A percentile compares a stretch with the other conserved stretches of the same genome.
phyloP scores from a whole-genome alignment of 1,140 invertebrate genomes.

The Triops cancriformis region DNA sequence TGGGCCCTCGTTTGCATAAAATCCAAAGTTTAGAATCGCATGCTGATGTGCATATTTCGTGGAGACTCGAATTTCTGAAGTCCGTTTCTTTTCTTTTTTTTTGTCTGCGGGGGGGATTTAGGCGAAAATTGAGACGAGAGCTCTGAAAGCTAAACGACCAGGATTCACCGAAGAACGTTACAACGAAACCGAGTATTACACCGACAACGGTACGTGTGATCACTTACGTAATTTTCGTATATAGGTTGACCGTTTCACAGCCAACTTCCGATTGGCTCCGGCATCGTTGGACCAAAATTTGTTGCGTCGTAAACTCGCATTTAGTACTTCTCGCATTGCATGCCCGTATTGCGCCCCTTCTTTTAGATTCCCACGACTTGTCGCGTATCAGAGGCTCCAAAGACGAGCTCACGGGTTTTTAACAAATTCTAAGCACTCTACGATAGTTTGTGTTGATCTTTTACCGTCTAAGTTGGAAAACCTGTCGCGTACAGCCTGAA shows the following conservation, averaged over 20 bases:
- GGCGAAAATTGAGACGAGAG: slow-evolving; percentile 88
- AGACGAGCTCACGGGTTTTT: background rate
- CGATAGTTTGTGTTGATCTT: background rate
- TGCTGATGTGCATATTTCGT: background rate
- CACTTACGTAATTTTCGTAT: background rate
- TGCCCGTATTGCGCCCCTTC: background rate
- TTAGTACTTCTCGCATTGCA: background rate
- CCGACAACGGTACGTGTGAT: slow-evolving; percentile 77
- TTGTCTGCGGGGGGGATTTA: slow-evolving; percentile 42
- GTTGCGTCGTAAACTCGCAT: background rate
- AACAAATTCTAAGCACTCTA: background rate
- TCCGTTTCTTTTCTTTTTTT: slow-evolving; percentile 10
- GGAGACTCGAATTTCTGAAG: slow-evolving; percentile 43
- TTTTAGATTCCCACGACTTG: background rate
- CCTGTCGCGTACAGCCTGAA: background rate
- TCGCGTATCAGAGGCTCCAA: background rate
- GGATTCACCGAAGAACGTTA: slow-evolving; percentile 86
- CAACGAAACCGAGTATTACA: slow-evolving; percentile 91
- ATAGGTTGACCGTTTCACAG: background rate
- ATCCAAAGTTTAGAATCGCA: background rate
- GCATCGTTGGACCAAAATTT: background rate
- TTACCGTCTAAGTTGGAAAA: background rate
- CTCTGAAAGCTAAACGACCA: slow-evolving; percentile 80
- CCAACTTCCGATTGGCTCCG: background rate
- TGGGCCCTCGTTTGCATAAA: background rate